Evolutionary conservation across 2,797 vertebrate genomes (phyloP).

Genomic region (Gymnoscopelus microlampas): DNA sequence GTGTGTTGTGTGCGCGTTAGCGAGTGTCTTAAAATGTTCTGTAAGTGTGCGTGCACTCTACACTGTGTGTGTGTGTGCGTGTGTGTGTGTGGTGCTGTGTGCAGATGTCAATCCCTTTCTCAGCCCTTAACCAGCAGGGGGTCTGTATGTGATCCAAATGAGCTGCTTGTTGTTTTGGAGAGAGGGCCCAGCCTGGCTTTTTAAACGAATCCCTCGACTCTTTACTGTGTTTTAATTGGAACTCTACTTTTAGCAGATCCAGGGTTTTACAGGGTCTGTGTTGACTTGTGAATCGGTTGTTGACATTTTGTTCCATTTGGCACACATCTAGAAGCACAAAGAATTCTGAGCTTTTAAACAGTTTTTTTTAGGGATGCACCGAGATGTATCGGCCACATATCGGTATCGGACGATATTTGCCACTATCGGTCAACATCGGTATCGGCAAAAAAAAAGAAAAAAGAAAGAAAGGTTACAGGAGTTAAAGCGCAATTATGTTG

Average conservation of each 20-base stretch:
- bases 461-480: no score
- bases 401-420: no score
- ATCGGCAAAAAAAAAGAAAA: no score
- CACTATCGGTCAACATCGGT: no score
- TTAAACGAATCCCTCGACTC: constrained; percentile 56
- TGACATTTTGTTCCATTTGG: constrained; percentile 33
- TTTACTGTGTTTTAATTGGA: constrained; percentile 49
- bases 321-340: no score
- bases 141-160: constrained; percentile 59
- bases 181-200: constrained; percentile 28
- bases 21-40: neutral
- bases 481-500: no score
- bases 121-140: constrained; percentile 47
- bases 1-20: neutral
- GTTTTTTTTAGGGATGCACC: no score
- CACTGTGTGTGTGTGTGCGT: neutral
- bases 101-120: constrained; percentile 31
- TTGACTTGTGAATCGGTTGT: constrained; percentile 40
- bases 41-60: neutral
- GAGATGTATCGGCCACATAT: no score
- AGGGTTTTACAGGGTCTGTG: constrained; percentile 43
- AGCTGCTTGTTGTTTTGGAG: constrained; percentile 53
- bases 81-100: neutral
- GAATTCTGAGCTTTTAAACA: no score
- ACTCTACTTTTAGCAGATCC: constrained; percentile 19